Evolutionary conservation across 2,113 vertebrate species (phyloP), one percentile per base, ranked within the genome.

Genomic region (Protobothrops mucrosquamatus): DNA sequence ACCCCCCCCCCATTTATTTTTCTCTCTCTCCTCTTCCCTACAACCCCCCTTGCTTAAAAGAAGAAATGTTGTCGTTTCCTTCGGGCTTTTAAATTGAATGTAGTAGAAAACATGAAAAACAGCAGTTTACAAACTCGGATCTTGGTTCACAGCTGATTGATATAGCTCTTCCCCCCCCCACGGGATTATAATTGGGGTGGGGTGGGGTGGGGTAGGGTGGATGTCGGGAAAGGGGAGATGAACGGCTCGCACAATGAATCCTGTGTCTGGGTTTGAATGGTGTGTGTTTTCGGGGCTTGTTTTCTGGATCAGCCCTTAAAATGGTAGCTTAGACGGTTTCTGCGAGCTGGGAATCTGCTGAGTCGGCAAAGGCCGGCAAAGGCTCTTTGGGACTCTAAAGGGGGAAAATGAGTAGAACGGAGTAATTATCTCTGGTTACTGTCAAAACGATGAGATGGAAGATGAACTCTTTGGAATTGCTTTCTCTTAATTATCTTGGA

Each of bases 321-420:
- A 74, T 51, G 92, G 51, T 2, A 94, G 94, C 92, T 2, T 24
- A 57, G 90, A 7, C 43, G 26, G 20, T 10, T 51, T 34, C 29
- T 89, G 34, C 2, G 51, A 20, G 69, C 10, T n/a, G 15, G 88
- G 61, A 10, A 89, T 92, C 87, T 95, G 94, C 95, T 94, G 97
- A 96, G 5, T 24, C 2, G 93, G 93, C 94, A 94, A 7, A 85
- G 64, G n/a, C 61, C 26, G 59, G 51, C 74, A 88, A 57, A 9
- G 93, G 93, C 59, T 20, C 90, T 15, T 18, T 12, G 88, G 57
- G 34, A 46, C 10, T 93, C 14, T 39, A 87, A 59, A 56, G 91
- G 39, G 92, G 87, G 39, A 39, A 86, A 43, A 88, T 7, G 87
- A 87, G 85, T 51, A 48, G 54, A 54, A 20, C 51, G 12, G 86